Percentiles rank a stretch among this genome's conserved stretches.
These are phyloP conservation scores for Cephus cinctus DNA, from an alignment of 1,140 invertebrate species.

Conservation along the genomic window DNA sequence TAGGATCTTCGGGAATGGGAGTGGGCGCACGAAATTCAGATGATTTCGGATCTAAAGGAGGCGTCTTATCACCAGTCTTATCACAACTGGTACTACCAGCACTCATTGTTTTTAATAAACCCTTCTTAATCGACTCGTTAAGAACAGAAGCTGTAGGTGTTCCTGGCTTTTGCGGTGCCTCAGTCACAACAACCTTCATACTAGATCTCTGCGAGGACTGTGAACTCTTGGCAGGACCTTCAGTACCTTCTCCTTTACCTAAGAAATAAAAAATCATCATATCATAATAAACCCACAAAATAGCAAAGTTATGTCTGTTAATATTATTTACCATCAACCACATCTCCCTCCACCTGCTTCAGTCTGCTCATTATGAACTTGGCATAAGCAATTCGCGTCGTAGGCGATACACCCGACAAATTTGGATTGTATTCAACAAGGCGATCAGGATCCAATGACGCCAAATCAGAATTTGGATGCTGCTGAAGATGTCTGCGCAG, in stretches of 20 bases:
- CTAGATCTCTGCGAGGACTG: constrained; percentile 23
- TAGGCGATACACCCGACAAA: constrained; percentile 68
- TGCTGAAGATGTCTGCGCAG: constrained; percentile 65
- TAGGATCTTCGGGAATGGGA: constrained; percentile 44
- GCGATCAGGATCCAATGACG: constrained; percentile 67
- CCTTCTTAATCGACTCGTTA: constrained; percentile 22
- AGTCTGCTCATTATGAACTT: constrained; percentile 76
- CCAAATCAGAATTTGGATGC: constrained; percentile 59
- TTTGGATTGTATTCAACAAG: constrained; percentile 80
- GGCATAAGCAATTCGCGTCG: constrained; percentile 77
- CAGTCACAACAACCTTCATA: constrained; percentile 21
- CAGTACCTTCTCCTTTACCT: constrained; percentile 5
- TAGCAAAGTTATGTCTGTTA: too few relatives aligned
- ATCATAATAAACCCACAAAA: too few relatives aligned
- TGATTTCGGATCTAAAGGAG: constrained; percentile 14
- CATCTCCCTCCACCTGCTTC: constrained; percentile 8
- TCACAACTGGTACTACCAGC: constrained; percentile 24
- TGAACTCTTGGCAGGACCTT: neutral
- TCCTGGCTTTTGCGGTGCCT: constrained; percentile 11
- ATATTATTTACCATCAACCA: too few relatives aligned
- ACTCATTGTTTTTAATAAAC: constrained; percentile 31
- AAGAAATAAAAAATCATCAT: too few relatives aligned
- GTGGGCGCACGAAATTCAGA: constrained; percentile 34
- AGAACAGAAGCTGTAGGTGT: neutral
- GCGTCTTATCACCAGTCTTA: constrained; percentile 17